Conservation (phyloP, 2,888 invertebrate species). For the Stenichneumon culpator region DNA sequence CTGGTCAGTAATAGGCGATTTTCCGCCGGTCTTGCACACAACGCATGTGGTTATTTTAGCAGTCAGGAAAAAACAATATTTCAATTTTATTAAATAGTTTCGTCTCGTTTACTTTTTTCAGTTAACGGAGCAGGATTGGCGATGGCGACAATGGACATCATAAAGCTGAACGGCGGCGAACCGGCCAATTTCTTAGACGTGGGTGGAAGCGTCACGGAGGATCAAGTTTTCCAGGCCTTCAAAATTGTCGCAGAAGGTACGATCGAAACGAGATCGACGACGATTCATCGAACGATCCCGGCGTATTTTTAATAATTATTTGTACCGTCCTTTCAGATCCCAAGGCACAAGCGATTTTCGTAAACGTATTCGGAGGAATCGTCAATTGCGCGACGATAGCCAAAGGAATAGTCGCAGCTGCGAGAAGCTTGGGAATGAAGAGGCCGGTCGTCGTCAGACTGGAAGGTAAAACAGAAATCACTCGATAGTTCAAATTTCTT, state of each 20-base stretch:
- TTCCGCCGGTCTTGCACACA: too few relatives aligned
- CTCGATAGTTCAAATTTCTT: slow-evolving; percentile 47
- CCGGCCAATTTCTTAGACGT: slow-evolving; percentile 99
- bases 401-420: slow-evolving; percentile 96
- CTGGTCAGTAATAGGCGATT: too few relatives aligned
- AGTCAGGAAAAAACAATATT: background rate
- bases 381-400: slow-evolving; percentile 99
- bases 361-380: slow-evolving; percentile 99
- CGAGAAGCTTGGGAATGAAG: slow-evolving; percentile 91
- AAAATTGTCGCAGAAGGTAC: slow-evolving; percentile 92
- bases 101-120: slow-evolving; percentile 80
- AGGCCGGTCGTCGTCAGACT: slow-evolving; percentile 97
- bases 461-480: slow-evolving; percentile 89
- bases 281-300: background rate
- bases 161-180: slow-evolving; percentile 97
- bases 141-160: slow-evolving; percentile 99
- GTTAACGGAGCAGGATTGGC: slow-evolving; percentile 99
- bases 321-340: slow-evolving; percentile 87
- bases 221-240: slow-evolving; percentile 97
- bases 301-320: slow-evolving; percentile 12
- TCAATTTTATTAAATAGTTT: background rate
- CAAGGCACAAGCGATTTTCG: slow-evolving; percentile 97
- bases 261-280: background rate
- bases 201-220: slow-evolving; percentile 97
- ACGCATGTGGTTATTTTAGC: too few relatives aligned